Conservation (phyloP, 1,140 invertebrate genomes). For the Matsumurasca onukii region DNA sequence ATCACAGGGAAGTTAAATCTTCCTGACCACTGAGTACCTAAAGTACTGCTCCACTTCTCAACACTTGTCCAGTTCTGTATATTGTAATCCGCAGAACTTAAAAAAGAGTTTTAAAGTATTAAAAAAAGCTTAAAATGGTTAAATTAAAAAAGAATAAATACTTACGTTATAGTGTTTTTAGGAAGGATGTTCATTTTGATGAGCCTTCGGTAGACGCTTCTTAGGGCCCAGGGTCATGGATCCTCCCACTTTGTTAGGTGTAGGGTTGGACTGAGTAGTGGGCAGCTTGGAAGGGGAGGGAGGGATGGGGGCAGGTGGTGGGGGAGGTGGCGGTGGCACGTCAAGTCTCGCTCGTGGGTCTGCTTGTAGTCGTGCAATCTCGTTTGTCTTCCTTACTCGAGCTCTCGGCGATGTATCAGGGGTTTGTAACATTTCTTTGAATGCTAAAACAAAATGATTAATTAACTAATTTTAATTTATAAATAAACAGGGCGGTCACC, state of each 20-base stretch:
- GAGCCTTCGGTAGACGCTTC: conserved; percentile 78
- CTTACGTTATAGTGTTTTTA: conserved; percentile 76
- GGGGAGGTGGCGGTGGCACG: conserved; percentile 22
- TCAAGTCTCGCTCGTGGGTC: conserved; percentile 65
- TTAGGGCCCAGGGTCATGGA: conserved; percentile 89
- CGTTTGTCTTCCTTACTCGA: conserved; percentile 56
- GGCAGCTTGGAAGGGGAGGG: conserved; percentile 33
- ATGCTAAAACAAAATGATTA: conserved; percentile 52
- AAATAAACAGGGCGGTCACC: conserved; percentile 15
- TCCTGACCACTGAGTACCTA: no score
- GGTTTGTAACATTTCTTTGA: conserved; percentile 83
- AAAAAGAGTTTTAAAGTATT: no score
- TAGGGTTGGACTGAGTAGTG: conserved; percentile 45
- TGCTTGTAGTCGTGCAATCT: conserved; percentile 60
- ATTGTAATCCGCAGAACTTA: no score
- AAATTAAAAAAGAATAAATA: no score
- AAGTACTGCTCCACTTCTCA: no score
- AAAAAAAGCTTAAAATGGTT: no score
- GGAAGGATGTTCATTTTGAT: conserved; percentile 90
- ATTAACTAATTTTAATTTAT: not conserved
- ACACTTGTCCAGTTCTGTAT: no score
- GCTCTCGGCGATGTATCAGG: conserved; percentile 79
- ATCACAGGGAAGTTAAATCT: no score
- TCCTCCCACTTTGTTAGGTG: conserved; percentile 54
- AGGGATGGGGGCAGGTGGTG: conserved; percentile 33